Base-by-base conservation (phyloP, 64 coral and sea anemone species). In the Dendronephthya gigantea region DNA sequence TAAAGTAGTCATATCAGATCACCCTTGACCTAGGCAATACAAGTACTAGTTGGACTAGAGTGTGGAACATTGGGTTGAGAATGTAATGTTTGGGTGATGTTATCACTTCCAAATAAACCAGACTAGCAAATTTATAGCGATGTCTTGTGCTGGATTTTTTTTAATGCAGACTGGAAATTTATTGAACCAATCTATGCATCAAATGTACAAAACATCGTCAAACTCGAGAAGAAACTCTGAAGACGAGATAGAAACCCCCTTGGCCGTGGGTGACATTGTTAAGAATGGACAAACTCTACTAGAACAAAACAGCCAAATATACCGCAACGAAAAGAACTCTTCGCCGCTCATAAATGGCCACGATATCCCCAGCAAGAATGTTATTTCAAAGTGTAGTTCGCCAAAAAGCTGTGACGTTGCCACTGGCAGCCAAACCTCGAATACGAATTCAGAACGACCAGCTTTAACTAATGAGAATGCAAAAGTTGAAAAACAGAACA, bases 161-260 rank as follows among this genome's bases (percentile, higher is more conserved):
- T 59, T 81, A 70, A 25, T 82, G 48, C 35, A 96, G 94, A 86
- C 72, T 35, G 90, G 35, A 35, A 96, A 96, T 45, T 82, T 90
- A 40, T 88, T 96, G 83, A 96, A 96, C 68, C 86, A 92, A 41
- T 96, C 94, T 23, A 96, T 96, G 89, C 91, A 92, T 36, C 50
- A 83, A 22, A 86, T 96, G 89, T 96, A 96, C 41, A 96, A 83
- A 11, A 58, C 85, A 45, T 51, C 52, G 10, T 88, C 93, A 83
- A 83, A 68, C 43, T 92, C 90, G 83, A 30, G 39, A 51, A 85
- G 82, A 88, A 47, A 35, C 31, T 89, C 88, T 25, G 88, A 89
- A 48, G 69, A 55, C 35, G 88, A 89, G 8, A 49, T 66, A 32
- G 47, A 29, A 33, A 9, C 52, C 4, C 41, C 41, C 41, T 43